Conservation (phyloP, 1,140 invertebrate species). For the Neodiprion virginianus region DNA sequence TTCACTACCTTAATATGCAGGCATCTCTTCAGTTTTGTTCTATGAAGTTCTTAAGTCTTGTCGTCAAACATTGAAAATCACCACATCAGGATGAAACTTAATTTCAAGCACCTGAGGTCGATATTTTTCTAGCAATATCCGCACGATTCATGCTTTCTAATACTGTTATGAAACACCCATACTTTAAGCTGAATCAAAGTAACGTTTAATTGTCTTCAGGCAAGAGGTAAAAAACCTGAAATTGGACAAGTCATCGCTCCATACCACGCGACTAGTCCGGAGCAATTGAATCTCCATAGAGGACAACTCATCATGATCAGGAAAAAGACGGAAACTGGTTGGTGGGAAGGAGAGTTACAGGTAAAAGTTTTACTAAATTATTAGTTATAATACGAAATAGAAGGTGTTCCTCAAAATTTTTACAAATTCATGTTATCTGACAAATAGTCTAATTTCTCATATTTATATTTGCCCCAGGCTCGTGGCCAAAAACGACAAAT, state of each 20-base stretch:
- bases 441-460: constrained; percentile 12
- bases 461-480: constrained; percentile 61
- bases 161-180: too few relatives aligned
- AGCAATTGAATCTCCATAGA: constrained; percentile 87
- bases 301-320: constrained; percentile 96
- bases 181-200: constrained; percentile 24
- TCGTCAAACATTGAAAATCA: too few relatives aligned
- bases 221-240: constrained; percentile 78
- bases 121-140: too few relatives aligned
- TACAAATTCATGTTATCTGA: constrained; percentile 21
- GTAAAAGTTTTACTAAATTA: constrained; percentile 48
- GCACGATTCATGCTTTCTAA: too few relatives aligned
- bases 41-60: too few relatives aligned
- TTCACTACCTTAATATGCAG: too few relatives aligned
- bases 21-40: too few relatives aligned
- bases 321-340: constrained; percentile 95
- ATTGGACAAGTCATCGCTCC: constrained; percentile 89
- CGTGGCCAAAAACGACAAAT: constrained; percentile 95
- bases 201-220: constrained; percentile 34
- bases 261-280: constrained; percentile 86
- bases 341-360: constrained; percentile 99
- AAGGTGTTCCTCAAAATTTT: background rate
- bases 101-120: too few relatives aligned
- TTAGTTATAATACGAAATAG: too few relatives aligned
- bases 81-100: too few relatives aligned